Conservation (phyloP, 2,888 invertebrate genomes). For the Xestia ashworthii region DNA sequence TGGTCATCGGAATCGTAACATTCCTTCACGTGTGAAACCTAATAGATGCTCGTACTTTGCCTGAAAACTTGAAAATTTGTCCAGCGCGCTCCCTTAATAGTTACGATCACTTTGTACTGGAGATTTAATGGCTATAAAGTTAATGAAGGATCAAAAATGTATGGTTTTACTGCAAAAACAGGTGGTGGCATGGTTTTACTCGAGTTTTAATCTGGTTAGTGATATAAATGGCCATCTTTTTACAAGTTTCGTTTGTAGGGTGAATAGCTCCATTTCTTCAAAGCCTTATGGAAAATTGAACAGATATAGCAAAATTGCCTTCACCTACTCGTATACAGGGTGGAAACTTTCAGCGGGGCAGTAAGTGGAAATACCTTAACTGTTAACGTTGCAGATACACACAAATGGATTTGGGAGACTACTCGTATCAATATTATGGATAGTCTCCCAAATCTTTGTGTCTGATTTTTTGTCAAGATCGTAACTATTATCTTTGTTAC, state of each 20-base stretch:
- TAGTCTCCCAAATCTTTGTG: too few species aligned
- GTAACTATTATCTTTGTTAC: neutral
- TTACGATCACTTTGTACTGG: constrained; percentile 66
- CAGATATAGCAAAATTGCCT: neutral
- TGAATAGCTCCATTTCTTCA: neutral
- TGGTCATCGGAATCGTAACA: constrained; percentile 9
- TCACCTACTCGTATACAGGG: neutral
- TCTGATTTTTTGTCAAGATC: neutral
- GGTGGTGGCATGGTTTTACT: constrained; percentile 27
- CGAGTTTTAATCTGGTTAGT: constrained; percentile 23
- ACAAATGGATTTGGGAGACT: too few species aligned
- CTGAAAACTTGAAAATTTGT: constrained; percentile 65
- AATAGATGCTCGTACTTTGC: constrained; percentile 52
- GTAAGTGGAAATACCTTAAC: too few species aligned
- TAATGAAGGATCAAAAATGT: constrained; percentile 17
- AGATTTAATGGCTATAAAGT: constrained; percentile 39
- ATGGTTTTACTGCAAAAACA: constrained; percentile 41
- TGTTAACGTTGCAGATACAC: too few species aligned
- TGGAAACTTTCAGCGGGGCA: too few species aligned
- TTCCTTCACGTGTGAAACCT: constrained; percentile 65
- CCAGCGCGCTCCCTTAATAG: constrained; percentile 64
- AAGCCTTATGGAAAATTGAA: neutral
- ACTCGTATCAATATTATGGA: too few species aligned
- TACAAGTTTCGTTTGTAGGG: neutral
- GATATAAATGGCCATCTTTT: constrained; percentile 12